Evolutionary conservation across 2,113 vertebrate genomes (phyloP).

Genomic region (Poeciliopsis occidentalis): DNA sequence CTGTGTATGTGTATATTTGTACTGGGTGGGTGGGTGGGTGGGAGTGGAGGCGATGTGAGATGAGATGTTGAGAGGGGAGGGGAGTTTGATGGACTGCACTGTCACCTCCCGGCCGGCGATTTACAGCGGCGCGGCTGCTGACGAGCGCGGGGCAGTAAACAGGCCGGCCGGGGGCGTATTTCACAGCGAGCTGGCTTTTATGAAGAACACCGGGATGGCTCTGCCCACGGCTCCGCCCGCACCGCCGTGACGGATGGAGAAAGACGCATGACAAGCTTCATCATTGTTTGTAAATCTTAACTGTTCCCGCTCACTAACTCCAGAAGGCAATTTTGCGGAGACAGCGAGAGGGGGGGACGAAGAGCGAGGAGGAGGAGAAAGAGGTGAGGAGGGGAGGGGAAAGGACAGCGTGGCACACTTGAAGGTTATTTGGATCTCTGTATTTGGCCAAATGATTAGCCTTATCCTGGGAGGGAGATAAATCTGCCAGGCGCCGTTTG

Average conservation of each 20-base stretch:
- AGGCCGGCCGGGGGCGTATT: conserved; percentile 97
- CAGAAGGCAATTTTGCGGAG: conserved; percentile 99
- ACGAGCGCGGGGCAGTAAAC: conserved; percentile 99
- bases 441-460: conserved; percentile 89
- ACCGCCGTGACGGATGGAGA: conserved; percentile 98
- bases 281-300: conserved; percentile 99
- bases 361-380: conserved; percentile 25
- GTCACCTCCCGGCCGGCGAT: conserved; percentile 95
- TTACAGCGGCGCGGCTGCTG: conserved; percentile 97
- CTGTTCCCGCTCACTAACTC: conserved; percentile 99
- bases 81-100: conserved; percentile 95
- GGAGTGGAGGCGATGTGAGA: conserved; percentile 35
- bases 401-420: conserved; percentile 97
- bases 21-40: not conserved
- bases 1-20: conserved; percentile 20
- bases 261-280: conserved; percentile 99
- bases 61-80: conserved; percentile 66
- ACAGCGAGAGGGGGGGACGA: conserved; percentile 81
- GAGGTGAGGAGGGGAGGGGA: conserved; percentile 20
- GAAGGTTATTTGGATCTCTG: conserved; percentile 99
- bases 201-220: conserved; percentile 99
- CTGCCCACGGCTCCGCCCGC: conserved; percentile 86
- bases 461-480: conserved; percentile 71
- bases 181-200: conserved; percentile 99
- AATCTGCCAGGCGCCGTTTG: conserved; percentile 70